Percentiles rank a stretch among this genome's conserved stretches.
Conservation (phyloP, 2,797 vertebrate species). For the Cryptoprocta ferox region DNA sequence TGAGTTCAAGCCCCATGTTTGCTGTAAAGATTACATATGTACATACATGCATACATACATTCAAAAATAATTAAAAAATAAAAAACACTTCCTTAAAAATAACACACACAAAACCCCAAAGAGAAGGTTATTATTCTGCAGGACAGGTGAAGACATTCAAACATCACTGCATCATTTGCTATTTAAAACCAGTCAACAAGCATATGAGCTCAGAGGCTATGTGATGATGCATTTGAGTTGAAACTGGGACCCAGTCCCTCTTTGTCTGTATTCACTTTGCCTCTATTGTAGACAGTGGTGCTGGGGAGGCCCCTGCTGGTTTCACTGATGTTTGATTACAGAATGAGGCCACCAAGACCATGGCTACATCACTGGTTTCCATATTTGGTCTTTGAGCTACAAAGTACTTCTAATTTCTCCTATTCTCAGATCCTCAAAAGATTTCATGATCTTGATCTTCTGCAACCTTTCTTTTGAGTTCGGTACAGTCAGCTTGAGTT, state of each 20-base stretch:
- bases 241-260: background rate
- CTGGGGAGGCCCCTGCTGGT: background rate
- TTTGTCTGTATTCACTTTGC: background rate
- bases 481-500: background rate
- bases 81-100: background rate
- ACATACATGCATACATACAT: no score
- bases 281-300: background rate
- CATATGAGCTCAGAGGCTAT: background rate
- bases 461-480: background rate
- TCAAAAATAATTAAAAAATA: background rate
- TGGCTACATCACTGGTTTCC: background rate
- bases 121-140: background rate
- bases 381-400: background rate
- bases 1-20: background rate
- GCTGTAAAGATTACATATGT: background rate
- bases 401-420: background rate
- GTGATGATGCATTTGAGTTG: background rate
- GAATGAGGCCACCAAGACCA: constrained; percentile 25
- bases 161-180: background rate
- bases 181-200: background rate
- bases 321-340: background rate
- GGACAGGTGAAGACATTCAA: background rate
- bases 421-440: constrained; percentile 18
- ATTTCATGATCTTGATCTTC: constrained; percentile 30
- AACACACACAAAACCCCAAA: background rate